Base-by-base conservation (phyloP, 2,797 vertebrate species). In the Denticeps clupeoides region DNA sequence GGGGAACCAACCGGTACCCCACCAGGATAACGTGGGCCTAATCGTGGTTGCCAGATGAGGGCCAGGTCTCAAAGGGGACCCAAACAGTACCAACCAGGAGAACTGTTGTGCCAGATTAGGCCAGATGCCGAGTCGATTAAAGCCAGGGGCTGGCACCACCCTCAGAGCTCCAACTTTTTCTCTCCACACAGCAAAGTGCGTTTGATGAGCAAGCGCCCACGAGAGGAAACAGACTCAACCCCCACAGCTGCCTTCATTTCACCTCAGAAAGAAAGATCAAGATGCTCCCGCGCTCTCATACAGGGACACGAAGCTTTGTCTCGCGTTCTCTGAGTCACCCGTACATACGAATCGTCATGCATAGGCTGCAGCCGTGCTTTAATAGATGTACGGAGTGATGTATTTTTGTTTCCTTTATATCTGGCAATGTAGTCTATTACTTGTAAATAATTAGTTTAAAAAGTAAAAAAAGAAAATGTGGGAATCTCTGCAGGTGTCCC, bases 191-290 rank as follows among this genome's bases (percentile, higher is more conserved):
- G 65, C 57, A 76, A 71, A 78, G 68, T 77, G 67, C 66, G 77
- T 83, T 84, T 80, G 71, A 83, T 82, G 77, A 74, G 69, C 71
- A 71, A 66, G 63, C 73, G 73, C 71, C 79, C 71, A 54, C 71
- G 74, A 77, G 72, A 73, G 76, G 75, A 85, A 80, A 71, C 71
- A 59, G 69, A 77, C 72, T 71, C 66, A 69, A 72, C 42, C 73
- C 59, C 70, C 74, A 38, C 69, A 69, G 53, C 67, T 75, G 73
- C 66, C 68, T 62, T 73, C 53, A 26, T 84, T 78, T 76, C 35
- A 47, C 63, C 56, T 62, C 35, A 53, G 35, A 67, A n/a, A 63
- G 40, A 63, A 33, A 48, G 54, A 29, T 52, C 38, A 15, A 60
- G 41, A 53, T 55, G 53, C 45, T 59, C 43, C 47, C 47, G 13